Evolutionary conservation across 2,797 vertebrate genomes (phyloP).

Genomic region (Dendrocincla tyrannina): DNA sequence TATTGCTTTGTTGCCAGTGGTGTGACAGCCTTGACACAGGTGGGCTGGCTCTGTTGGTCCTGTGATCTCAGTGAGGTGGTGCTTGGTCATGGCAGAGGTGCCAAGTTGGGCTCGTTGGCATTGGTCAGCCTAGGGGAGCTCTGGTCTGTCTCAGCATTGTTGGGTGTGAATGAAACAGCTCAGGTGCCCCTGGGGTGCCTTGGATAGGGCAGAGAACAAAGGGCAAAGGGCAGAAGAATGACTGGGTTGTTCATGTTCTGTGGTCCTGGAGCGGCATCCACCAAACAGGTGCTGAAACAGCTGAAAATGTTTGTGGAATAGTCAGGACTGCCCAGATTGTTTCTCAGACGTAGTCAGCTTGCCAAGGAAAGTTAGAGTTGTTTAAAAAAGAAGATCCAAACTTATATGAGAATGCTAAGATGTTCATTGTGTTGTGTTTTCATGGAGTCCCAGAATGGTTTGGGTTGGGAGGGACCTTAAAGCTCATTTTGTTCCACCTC

Average conservation of each 20-base stretch:
- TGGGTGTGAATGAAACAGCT: neutral
- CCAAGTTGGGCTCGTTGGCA: neutral
- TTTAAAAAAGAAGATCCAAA: neutral
- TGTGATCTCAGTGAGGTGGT: neutral
- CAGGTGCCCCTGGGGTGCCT: neutral
- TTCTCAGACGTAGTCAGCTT: neutral
- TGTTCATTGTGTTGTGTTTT: neutral
- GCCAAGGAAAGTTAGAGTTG: neutral
- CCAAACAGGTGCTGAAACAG: neutral
- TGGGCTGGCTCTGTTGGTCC: neutral
- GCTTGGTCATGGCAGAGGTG: neutral
- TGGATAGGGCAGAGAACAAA: neutral
- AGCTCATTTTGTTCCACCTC: accelerated
- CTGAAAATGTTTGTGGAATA: neutral
- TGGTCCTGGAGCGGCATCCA: neutral
- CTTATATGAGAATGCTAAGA: neutral
- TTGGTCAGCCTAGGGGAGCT: neutral
- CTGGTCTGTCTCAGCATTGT: neutral
- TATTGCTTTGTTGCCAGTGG: neutral
- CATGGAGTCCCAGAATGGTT: neutral
- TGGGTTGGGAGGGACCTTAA: neutral
- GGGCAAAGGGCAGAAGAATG: neutral
- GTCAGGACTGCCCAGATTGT: neutral
- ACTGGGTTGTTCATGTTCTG: accelerated
- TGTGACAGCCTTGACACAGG: neutral